Evolutionary conservation across 2,888 invertebrate genomes (phyloP), one percentile per base, ranked within the genome.

Genomic region (Campoletis raptor): DNA sequence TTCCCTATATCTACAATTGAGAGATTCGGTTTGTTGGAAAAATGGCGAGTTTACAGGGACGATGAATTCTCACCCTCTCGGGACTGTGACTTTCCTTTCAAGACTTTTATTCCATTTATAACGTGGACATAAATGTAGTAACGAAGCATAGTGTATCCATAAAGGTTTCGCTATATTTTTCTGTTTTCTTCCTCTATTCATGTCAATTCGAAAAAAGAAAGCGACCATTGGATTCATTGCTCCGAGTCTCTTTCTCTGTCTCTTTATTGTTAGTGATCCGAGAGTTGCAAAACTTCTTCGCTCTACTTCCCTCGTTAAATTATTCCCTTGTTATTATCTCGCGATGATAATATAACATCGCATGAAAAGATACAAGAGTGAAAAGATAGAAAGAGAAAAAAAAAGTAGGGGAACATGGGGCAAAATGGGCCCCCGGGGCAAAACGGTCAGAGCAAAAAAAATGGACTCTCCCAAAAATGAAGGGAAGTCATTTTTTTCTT

Each of bases 1-100:
- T 54, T 54, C 18, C 10, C 54, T 57, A 24, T 57, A 21, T 12
- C 57, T 12, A 57, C 24, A 12, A 61, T 12, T 15, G 12, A 90
- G 89, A 90, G 90, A 92, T 88, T 90, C 88, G 91, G 90, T 92
- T 90, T 90, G 91, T 91, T 91, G 90, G 86, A 91, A 91, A 92
- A 92, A 92, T 92, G 91, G 91, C 92, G 87, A 88, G 90, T 92
- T 91, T 91, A 90, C 91, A 87, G 86, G 86, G 87, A 78, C 67
- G 30, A 15, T 37, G 78, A 74, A 74, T 77, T 79, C 64, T 74
- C 7, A 48, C 61, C 24, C 74, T 30, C 52, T 81, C 40, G 67
- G 73, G 76, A 52, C 81, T 64, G 78, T 83, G 80, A 40, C 64
- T 61, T 64, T 72, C 66, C 48, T 76, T 82, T 82, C 84, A 21